Base-by-base conservation (phyloP, 1,140 invertebrate genomes). In the Rhagoletis zephyria region DNA sequence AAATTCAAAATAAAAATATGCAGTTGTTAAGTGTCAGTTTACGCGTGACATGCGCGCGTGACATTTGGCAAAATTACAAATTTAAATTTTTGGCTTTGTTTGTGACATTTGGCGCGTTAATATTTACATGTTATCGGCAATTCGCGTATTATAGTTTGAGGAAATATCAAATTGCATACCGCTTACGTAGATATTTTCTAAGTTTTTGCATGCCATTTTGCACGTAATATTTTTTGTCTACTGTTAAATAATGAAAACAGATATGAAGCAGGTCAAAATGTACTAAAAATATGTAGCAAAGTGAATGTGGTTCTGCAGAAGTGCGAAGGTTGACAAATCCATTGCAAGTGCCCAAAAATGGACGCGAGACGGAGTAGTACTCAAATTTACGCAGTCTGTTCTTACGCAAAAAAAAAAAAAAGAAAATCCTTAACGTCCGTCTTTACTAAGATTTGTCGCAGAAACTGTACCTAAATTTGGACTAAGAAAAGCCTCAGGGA, bases 121-220 rank as follows among this genome's bases (percentile, higher is more conserved):
- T 74, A 48, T 74, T 74, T 16, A n/a, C 48, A 48, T 16, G 12
- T 48, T 3, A 74, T 12, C 70, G 45, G 14, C 70, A n/a, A 30
- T n/a, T 48, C 45, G 40, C 70, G 42, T 48, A 42, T 74, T 6
- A 45, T 5, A 74, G 7, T 74, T 74, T 74, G 70, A 48, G 70
- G 70, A 74, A 74, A 74, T 74, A 74, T 74, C 70, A 74, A 48
- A 48, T 74, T 74, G 48, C 70, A 48, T 30, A 30, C 30, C 30
- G 70, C 70, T 48, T 42, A 74, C 42, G 42, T 74, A 48, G 10
- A 16, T 51, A 45, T 74, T 51, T 74, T 19, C 16, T 19, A 2
- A n/a, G 63, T 64, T 16, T 64, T 19, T 30, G 9, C n/a, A 30
- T 30, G 10, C 4, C 6, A 19, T 19, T 64, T 7, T 30, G n/a